phyloP scores from a whole-genome alignment of 2,113 vertebrate species.

The Dolichallabes microphthalmus region DNA sequence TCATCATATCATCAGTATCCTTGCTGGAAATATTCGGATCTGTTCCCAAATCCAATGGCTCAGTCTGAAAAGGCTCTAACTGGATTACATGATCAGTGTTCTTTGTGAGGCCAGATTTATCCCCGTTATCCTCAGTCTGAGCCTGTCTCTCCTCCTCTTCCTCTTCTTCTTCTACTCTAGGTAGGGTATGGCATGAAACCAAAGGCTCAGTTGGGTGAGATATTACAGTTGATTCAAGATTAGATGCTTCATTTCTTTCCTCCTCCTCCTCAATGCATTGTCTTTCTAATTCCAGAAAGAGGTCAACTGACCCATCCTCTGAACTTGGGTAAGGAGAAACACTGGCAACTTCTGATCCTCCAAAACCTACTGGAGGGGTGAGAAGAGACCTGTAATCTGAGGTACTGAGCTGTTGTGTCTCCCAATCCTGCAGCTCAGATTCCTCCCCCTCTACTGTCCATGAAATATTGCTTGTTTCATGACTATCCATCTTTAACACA shows the following conservation, averaged over 20 bases:
- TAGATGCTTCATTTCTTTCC: slow-evolving; percentile 61
- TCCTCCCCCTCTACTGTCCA: slow-evolving; percentile 61
- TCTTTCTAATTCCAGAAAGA: slow-evolving; percentile 91
- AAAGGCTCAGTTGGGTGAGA: slow-evolving; percentile 51
- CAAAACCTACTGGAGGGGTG: slow-evolving; percentile 74
- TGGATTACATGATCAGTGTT: slow-evolving; percentile 6
- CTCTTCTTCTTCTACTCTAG: slow-evolving; percentile 57
- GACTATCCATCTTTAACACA: slow-evolving; percentile 74
- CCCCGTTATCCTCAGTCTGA: slow-evolving; percentile 42
- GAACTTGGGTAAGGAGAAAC: slow-evolving; percentile 76
- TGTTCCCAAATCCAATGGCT: slow-evolving; percentile 33
- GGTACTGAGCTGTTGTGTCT: slow-evolving; percentile 60
- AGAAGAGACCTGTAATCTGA: slow-evolving; percentile 72
- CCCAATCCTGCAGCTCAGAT: slow-evolving; percentile 69
- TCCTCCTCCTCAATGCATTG: slow-evolving; percentile 78
- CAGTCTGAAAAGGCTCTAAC: slow-evolving; percentile 11
- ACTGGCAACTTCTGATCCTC: slow-evolving; percentile 63
- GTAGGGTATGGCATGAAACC: slow-evolving; percentile 45
- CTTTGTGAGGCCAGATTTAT: slow-evolving; percentile 1
- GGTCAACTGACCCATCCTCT: slow-evolving; percentile 86
- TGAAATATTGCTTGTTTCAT: slow-evolving; percentile 62
- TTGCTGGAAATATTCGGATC: slow-evolving; percentile 29
- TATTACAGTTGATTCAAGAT: slow-evolving; percentile 51
- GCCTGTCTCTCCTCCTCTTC: slow-evolving; percentile 48
- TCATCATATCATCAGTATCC: slow-evolving; percentile 29